phyloP scores from a whole-genome alignment of 2,113 vertebrate genomes.

The Cephalophus harveyi region DNA sequence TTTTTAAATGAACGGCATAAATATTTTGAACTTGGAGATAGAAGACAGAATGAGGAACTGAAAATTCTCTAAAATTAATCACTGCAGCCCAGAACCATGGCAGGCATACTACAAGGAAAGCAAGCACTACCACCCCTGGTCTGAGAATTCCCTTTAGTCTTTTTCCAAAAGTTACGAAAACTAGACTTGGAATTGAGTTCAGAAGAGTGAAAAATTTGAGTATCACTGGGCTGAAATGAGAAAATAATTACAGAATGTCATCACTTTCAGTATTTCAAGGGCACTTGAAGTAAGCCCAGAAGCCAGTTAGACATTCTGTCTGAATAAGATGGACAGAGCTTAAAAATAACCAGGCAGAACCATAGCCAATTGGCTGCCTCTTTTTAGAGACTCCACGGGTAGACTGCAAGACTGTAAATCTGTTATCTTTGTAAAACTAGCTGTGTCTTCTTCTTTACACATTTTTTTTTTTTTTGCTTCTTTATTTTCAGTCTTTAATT shows the following conservation, averaged over 20 bases:
- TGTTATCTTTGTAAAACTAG: not conserved
- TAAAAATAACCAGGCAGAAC: not conserved
- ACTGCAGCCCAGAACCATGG: not conserved
- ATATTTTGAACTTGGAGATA: not conserved
- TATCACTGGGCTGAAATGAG: not conserved
- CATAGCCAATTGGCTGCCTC: not conserved
- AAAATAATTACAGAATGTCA: not conserved
- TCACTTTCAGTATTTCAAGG: not conserved
- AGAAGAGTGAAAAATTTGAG: not conserved
- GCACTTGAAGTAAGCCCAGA: not conserved
- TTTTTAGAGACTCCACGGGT: not conserved
- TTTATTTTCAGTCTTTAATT: not conserved
- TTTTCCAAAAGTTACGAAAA: not conserved
- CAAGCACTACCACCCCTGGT: too few relatives aligned
- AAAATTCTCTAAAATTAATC: not conserved
- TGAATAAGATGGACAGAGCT: not conserved
- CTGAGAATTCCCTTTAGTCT: not conserved
- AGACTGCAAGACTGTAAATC: too few relatives aligned
- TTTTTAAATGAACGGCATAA: not conserved
- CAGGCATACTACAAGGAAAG: fast-evolving
- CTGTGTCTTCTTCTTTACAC: not conserved
- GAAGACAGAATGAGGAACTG: not conserved
- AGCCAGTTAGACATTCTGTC: not conserved
- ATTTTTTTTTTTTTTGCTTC: not conserved
- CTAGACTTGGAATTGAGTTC: not conserved